Conservation (phyloP, 2,797 vertebrate genomes). For the Enteromius treurensis region DNA sequence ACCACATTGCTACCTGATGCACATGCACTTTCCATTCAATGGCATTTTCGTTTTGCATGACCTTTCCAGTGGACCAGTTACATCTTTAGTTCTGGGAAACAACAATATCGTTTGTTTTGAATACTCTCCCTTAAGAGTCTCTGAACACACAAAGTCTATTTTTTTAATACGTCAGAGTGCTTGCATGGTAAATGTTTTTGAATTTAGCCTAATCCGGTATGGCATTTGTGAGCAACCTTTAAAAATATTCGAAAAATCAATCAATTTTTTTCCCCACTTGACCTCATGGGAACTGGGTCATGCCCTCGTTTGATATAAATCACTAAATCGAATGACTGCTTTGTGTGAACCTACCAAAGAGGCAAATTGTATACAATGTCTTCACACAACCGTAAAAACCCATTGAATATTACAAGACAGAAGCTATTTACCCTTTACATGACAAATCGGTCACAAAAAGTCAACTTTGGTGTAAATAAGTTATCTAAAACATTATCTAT, state of each 20-base stretch:
- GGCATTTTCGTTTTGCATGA: constrained; percentile 6
- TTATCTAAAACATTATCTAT: background rate
- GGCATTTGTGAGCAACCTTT: constrained; percentile 42
- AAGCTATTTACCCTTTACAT: background rate
- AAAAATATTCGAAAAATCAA: constrained; percentile 55
- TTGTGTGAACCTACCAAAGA: constrained; percentile 44
- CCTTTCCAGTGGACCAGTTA: constrained; percentile 22
- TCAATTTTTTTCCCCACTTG: constrained; percentile 44
- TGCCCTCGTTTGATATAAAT: constrained; percentile 39
- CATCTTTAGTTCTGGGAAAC: constrained; percentile 54
- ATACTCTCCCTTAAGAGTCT: constrained; percentile 50
- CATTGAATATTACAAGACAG: background rate
- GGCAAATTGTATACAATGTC: constrained; percentile 41
- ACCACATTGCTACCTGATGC: constrained; percentile 1
- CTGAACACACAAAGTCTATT: constrained; percentile 48
- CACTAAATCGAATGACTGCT: constrained; percentile 38
- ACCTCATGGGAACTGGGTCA: constrained; percentile 52
- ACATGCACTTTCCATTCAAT: background rate
- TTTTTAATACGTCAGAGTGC: constrained; percentile 28
- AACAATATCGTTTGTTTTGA: constrained; percentile 46
- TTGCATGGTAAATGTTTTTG: constrained; percentile 29
- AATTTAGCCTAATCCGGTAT: constrained; percentile 52
- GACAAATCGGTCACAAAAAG: background rate
- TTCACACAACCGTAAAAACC: background rate
- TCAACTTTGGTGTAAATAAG: background rate